Percentiles rank a stretch among this genome's conserved stretches.
Conservation (phyloP, 1,140 invertebrate genomes). For the silkworm (Bombyx mori) region ASM3026992v2 NC_085115.1:9842501-9843000, state of each 20-base stretch:
- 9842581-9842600: constrained; percentile 90
- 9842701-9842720: background rate
- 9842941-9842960: constrained; percentile 33
- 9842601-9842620: constrained; percentile 91
- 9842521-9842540: constrained; percentile 90
- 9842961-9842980: constrained; percentile 2
- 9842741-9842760: constrained; percentile 4
- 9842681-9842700: constrained; percentile 81
- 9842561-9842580: constrained; percentile 94
- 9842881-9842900: constrained; percentile 87
- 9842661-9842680: constrained; percentile 84
- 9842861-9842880: constrained; percentile 91
- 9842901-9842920: constrained; percentile 95
- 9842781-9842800: constrained; percentile 96
- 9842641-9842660: constrained; percentile 91
- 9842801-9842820: constrained; percentile 88
- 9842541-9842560: constrained; percentile 97
- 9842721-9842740: background rate
- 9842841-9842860: constrained; percentile 84
- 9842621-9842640: constrained; percentile 91
- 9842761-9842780: constrained; percentile 73
- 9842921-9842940: constrained; percentile 95
- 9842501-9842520: constrained; percentile 88
- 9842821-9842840: constrained; percentile 96
- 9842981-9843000: too few species aligned